Evolutionary conservation across 2,113 vertebrate species (phyloP).

Genomic region (Pholis gunnellus): DNA sequence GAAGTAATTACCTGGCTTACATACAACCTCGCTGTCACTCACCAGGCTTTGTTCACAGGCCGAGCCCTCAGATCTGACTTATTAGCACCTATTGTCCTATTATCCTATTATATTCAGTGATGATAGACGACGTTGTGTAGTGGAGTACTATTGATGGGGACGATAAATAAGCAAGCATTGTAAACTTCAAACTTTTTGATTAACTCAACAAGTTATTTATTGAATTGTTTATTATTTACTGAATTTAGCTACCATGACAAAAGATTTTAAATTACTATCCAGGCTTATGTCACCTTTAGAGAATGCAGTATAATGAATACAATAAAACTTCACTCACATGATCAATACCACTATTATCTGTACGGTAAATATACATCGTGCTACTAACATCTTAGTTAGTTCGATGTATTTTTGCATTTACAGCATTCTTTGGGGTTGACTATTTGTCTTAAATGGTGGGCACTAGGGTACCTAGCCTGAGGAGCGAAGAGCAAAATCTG

Average conservation of each 20-base stretch:
- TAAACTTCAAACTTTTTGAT: neutral
- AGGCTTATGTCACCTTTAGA: constrained; percentile 35
- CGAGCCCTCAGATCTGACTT: constrained; percentile 54
- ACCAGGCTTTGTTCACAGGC: constrained; percentile 67
- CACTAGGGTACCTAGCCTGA: constrained; percentile 13
- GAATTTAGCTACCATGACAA: constrained; percentile 1
- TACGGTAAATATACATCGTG: neutral
- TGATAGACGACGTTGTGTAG: constrained; percentile 21
- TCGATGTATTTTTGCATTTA: constrained; percentile 22
- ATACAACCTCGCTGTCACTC: constrained; percentile 62
- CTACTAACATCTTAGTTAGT: neutral
- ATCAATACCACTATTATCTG: neutral
- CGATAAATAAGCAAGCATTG: neutral
- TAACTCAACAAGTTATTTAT: neutral
- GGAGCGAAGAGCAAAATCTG: constrained; percentile 46
- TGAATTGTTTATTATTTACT: neutral
- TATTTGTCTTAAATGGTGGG: constrained; percentile 36
- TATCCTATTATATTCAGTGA: constrained; percentile 19
- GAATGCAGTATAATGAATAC: constrained; percentile 44
- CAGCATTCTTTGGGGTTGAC: constrained; percentile 32
- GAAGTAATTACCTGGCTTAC: constrained; percentile 81
- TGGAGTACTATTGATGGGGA: neutral
- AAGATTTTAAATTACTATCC: constrained; percentile 9
- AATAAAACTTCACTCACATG: constrained; percentile 31
- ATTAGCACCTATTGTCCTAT: constrained; percentile 73